A percentile compares a stretch with the other conserved stretches of the same genome.
Evolutionary conservation across 2,113 vertebrate genomes (phyloP).

Genomic region (Epinephelus cyanopodus): DNA sequence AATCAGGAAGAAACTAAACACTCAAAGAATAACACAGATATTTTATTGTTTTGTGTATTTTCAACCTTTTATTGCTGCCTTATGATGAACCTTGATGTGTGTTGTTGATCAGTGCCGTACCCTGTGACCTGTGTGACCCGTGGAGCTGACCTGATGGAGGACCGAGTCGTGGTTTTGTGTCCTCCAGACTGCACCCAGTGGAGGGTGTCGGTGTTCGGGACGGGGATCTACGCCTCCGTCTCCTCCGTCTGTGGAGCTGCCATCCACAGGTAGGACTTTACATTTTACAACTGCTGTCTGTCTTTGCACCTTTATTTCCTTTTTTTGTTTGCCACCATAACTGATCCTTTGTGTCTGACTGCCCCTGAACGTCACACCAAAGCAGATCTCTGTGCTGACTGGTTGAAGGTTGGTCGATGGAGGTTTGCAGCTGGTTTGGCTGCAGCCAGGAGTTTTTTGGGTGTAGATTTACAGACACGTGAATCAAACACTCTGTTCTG

Average conservation of each 20-base stretch:
- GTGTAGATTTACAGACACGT: no score
- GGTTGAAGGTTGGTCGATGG: neutral
- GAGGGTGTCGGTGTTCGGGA: conserved; percentile 91
- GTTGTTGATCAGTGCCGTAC: conserved; percentile 76
- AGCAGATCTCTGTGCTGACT: neutral
- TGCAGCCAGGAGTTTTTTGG: no score
- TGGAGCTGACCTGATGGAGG: conserved; percentile 87
- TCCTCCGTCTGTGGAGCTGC: conserved; percentile 95
- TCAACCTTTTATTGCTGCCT: no score
- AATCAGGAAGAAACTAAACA: no score
- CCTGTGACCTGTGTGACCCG: conserved; percentile 89
- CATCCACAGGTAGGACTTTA: conserved; percentile 87
- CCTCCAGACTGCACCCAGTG: conserved; percentile 87
- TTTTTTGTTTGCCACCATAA: no score
- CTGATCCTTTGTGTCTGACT: no score
- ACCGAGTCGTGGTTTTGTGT: conserved; percentile 87
- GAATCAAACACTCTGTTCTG: neutral
- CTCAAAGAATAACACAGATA: no score
- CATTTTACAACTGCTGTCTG: neutral
- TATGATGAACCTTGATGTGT: no score
- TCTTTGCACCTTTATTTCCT: no score
- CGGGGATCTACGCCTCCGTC: conserved; percentile 90
- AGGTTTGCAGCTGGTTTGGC: no score
- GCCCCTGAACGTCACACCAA: neutral
- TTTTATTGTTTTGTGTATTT: no score